Base-by-base conservation (phyloP, 2,888 invertebrate genomes). In the Dasypogon diadema region DNA sequence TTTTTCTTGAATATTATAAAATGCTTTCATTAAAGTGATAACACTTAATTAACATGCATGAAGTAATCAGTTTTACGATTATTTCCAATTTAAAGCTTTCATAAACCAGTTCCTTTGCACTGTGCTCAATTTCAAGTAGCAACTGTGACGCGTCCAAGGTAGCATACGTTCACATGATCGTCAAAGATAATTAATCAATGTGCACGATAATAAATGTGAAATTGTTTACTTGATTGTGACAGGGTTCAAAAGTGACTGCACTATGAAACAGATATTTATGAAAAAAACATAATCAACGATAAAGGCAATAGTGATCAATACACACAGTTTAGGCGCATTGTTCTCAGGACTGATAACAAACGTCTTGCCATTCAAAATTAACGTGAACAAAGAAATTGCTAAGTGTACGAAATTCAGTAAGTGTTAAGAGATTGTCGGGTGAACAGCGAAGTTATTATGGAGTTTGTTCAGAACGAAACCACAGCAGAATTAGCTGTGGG, bases 391-490 rank as follows among this genome's bases (percentile, higher is more conserved):
- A 51, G 21, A 18, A 21, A 51, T 51, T 18, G 51, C 21, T 18
- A 21, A 51, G 51, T 16, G 8, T 5, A 6, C 16, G 51, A 51
- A 51, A 21, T 12, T 51, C 18, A 51, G 51, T 51, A 21, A 21
- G 51, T 4, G 18, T 51, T 51, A 21, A 51, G 21, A 21, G 14
- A 18, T 18, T 16, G 6, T 51, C 18, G 51, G 14, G 51, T 18
- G 51, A 51, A 51, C 51, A 51, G 16, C 12, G 16, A 16, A 51
- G 10, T 30, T 30, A 42, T 42, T 54, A 63, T 76, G 76, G 75
- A 79, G 46, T 76, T 79, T 37, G 74, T 79, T 14, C 77, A 78
- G 63, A 34, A 78, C 55, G 77, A 74, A 48, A 76, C 77, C 0
- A 12, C 58, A 63, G 63, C 77, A 2, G 76, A 75, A 30, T 26